These are phyloP conservation scores for Amphipoea lucens DNA, from an alignment of 2,888 invertebrate genomes.

Conservation along the genomic window DNA sequence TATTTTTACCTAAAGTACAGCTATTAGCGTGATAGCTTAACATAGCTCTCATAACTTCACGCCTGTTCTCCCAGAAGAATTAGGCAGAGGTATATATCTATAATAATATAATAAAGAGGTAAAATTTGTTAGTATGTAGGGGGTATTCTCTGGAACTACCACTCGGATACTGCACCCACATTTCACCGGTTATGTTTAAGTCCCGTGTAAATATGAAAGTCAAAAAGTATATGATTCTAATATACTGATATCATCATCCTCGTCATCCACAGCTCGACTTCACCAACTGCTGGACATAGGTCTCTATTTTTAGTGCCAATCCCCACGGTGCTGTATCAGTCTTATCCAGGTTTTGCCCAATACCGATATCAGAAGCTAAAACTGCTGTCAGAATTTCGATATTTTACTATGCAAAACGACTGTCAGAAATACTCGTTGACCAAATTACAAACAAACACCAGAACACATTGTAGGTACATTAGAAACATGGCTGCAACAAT, in stretches of 20 bases:
- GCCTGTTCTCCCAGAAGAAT: background rate
- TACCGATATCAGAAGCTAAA: background rate
- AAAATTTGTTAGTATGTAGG: too few relatives aligned
- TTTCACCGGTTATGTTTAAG: background rate
- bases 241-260: background rate
- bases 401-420: background rate
- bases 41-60: background rate
- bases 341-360: background rate
- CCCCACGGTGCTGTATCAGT: background rate
- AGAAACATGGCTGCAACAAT: conserved; percentile 13
- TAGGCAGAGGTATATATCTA: background rate
- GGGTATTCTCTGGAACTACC: too few relatives aligned
- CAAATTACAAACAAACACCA: conserved; percentile 9
- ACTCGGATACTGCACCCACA: too few relatives aligned
- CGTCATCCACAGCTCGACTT: background rate
- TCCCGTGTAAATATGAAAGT: background rate
- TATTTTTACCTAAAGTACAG: background rate
- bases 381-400: background rate
- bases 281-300: too few relatives aligned
- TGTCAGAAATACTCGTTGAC: conserved; percentile 4
- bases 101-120: too few relatives aligned
- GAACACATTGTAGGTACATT: conserved; percentile 11
- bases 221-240: background rate
- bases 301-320: background rate
- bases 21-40: background rate